These are phyloP conservation scores for Octodonta nipae DNA, from an alignment of 2,888 invertebrate species.

Conservation along the genomic window DNA sequence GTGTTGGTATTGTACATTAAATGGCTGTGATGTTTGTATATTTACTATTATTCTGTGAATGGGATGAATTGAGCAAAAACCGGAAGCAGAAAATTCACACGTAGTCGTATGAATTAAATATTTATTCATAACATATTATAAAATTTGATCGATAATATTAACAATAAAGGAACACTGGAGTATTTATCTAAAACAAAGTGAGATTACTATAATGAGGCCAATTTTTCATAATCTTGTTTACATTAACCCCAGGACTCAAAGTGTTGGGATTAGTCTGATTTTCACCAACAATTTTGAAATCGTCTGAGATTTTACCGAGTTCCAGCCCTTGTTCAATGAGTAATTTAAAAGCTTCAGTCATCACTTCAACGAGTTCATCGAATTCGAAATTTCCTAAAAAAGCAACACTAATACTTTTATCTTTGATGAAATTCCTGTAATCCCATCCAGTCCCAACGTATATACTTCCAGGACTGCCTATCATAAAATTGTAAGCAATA, in stretches of 20 bases:
- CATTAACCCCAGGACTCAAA: conserved; percentile 42
- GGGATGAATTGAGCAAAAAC: too few species aligned
- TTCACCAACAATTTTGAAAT: conserved; percentile 40
- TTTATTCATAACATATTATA: too few species aligned
- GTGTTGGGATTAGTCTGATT: conserved; percentile 37
- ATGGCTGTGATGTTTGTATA: too few species aligned
- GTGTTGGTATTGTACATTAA: too few species aligned
- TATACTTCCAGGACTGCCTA: conserved; percentile 63
- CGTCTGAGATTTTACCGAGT: conserved; percentile 30
- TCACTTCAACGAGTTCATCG: conserved; percentile 25
- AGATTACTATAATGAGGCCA: neutral
- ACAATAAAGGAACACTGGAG: too few species aligned
- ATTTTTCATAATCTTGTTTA: conserved; percentile 15
- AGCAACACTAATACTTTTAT: conserved; percentile 14
- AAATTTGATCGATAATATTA: too few species aligned
- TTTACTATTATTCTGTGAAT: too few species aligned
- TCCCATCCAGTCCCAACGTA: conserved; percentile 48
- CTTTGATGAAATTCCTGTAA: conserved; percentile 22
- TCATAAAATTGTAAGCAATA: conserved; percentile 38
- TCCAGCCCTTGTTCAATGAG: conserved; percentile 36
- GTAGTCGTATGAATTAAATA: too few species aligned
- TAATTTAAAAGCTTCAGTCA: conserved; percentile 35
- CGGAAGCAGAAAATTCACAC: too few species aligned
- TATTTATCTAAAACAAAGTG: too few species aligned
- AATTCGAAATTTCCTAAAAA: conserved; percentile 14